Conservation (phyloP, 1,140 invertebrate species). For the Philotrypesis tridentata region DNA sequence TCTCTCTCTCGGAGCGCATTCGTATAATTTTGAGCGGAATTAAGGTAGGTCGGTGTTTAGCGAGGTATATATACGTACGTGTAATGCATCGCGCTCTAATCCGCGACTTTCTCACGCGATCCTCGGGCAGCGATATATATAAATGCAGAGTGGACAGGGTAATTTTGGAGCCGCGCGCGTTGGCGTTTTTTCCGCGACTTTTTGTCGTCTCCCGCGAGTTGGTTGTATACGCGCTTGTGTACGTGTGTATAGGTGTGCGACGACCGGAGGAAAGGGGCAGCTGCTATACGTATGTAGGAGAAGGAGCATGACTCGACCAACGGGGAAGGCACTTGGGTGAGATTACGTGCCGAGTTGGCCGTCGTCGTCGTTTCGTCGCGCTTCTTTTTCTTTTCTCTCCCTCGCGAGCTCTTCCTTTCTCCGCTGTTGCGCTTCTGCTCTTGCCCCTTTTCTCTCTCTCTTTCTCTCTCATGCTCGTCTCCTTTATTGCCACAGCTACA, state of each 20-base stretch:
- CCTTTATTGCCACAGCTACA: not conserved
- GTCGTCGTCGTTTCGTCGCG: conserved; percentile 58
- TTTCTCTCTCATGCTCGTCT: conserved; percentile 12
- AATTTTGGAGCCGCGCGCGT: not conserved
- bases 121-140: not conserved
- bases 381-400: conserved; percentile 54
- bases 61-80: too few species aligned
- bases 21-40: too few species aligned
- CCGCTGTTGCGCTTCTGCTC: not conserved
- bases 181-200: not conserved
- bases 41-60: too few species aligned
- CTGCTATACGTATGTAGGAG: too few species aligned
- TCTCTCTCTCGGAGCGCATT: too few species aligned
- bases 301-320: conserved; percentile 69
- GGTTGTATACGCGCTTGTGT: too few species aligned
- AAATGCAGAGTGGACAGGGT: not conserved
- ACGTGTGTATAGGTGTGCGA: not conserved
- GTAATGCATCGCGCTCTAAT: too few species aligned
- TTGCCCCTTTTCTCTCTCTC: conserved; percentile 45
- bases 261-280: not conserved
- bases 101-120: not conserved
- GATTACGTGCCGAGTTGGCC: conserved; percentile 68
- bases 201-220: not conserved
- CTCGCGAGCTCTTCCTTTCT: not conserved
- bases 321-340: conserved; percentile 73